Base-by-base conservation (phyloP, 2,113 vertebrate species). In the Xiphorhynchus elegans region DNA sequence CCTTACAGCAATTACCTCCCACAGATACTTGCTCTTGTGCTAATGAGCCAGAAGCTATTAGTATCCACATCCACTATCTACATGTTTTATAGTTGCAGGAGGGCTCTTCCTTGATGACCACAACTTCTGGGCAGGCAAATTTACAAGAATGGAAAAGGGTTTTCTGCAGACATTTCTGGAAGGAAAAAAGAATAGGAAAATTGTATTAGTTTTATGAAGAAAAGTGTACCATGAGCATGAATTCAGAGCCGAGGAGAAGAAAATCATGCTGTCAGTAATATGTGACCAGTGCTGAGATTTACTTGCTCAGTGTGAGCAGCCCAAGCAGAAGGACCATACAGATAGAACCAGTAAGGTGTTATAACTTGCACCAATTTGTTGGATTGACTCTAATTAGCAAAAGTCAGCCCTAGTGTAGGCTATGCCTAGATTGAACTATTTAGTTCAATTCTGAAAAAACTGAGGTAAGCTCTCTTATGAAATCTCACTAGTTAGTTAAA, bases 11-110 rank as follows among this genome's bases (percentile, higher is more conserved):
- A 91, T 96, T 97, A 93, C 89, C 93, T 93, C 94, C 91, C 74
- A 89, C 96, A 87, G 94, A 79, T 17, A 84, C 78, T 93, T 79
- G 74, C 53, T 91, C 87, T 94, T 37, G 46, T 89, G 63, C 39
- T 97, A 94, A 96, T 93, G 78, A 96, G 78, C 81, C 91, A 94
- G 81, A 73, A 94, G 91, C 62, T 92, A 95, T 97, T 91, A 93
- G 53, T 37, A 69, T 84, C 95, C 66, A 84, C 70, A 53, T 60
- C 62, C 25, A 16, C 74, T 50, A 42, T 33, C 73, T 60, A 50
- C n/a, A n/a, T 11, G 37, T 68, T 93, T 95, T 68, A 82, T 19
- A 60, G 69, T 50, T 79, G 39, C 55, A 87, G 46, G n/a, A 76
- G 23, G 17, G 28, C n/a, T 87, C 40, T 84, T 96, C 35, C 50